phyloP scores from a whole-genome alignment of 2,113 vertebrate genomes.

The Ovis aries region ARS-UI_Ramb_v3.0 NC_056054.1:195545001-195545500 shows the following conservation, averaged over 20 bases:
- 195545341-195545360: not conserved
- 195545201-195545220: not conserved
- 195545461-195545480: not conserved
- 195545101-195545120: not conserved
- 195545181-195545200: not conserved
- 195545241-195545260: not conserved
- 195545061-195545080: slow-evolving; percentile 6
- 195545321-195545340: not conserved
- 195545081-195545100: not conserved
- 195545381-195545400: not conserved
- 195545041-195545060: not conserved
- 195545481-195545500: not conserved
- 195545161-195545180: not conserved
- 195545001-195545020: not conserved
- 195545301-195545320: not conserved
- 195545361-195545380: not conserved
- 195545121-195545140: not conserved
- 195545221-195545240: not conserved
- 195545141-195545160: not conserved
- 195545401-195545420: not conserved
- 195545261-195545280: not conserved
- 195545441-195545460: not conserved
- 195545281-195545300: not conserved
- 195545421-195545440: not conserved
- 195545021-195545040: not conserved